Evolutionary conservation across 37 sponge, comb jelly and placozoan genomes (phyloP).

Genomic region (Ephydatia muelleri): DNA sequence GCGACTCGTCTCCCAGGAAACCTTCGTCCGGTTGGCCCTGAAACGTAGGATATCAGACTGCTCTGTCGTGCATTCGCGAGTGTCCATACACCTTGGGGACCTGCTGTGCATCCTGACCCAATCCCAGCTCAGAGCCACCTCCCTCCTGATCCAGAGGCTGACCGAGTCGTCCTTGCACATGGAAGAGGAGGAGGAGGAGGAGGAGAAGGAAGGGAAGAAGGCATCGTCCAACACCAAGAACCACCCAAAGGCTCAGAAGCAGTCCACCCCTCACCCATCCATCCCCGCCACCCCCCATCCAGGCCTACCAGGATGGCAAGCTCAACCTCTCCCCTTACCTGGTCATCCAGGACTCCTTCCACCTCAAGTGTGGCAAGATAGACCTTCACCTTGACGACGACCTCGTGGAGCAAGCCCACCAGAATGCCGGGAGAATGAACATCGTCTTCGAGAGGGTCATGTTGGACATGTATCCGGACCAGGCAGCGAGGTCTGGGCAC

Average conservation of each 20-base stretch:
- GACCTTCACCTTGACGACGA: conserved; percentile 83
- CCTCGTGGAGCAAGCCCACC: background rate
- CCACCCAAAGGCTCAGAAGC: background rate
- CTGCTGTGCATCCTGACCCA: conserved; percentile 80
- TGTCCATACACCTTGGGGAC: conserved; percentile 63
- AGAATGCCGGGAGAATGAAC: background rate
- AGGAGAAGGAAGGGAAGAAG: background rate
- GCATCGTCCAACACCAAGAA: background rate
- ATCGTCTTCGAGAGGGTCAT: conserved; percentile 14
- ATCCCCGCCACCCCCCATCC: conserved; percentile 3
- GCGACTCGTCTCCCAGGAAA: conserved; percentile 48
- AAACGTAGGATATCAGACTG: conserved; percentile 65
- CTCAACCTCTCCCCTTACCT: conserved; percentile 45
- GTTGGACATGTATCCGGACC: conserved; percentile 81
- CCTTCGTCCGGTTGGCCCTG: conserved; percentile 34
- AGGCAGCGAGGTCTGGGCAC: conserved; percentile 60
- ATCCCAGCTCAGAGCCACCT: conserved; percentile 71
- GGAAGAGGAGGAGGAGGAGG: background rate
- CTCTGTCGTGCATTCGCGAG: conserved; percentile 37
- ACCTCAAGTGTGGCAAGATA: conserved; percentile 60
- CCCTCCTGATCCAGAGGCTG: conserved; percentile 67
- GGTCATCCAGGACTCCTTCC: conserved; percentile 79
- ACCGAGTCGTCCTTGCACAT: conserved; percentile 53
- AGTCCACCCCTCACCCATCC: too few species aligned
- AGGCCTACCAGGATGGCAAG: conserved; percentile 59